Evolutionary conservation across 2,888 invertebrate genomes (phyloP).

Genomic region (Branchellion lobata): DNA sequence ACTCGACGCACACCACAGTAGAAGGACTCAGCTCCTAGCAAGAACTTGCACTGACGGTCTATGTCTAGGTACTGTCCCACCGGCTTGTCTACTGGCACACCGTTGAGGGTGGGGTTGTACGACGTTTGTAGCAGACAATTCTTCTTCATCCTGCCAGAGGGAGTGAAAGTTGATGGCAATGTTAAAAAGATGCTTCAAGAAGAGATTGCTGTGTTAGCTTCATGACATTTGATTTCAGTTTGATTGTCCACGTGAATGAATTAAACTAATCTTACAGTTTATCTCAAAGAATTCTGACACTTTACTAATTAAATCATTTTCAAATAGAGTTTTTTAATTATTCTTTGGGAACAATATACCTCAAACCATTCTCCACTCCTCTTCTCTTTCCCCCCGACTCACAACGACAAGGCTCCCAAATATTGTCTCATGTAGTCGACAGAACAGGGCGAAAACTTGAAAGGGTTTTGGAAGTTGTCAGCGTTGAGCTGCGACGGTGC

Average conservation of each 20-base stretch:
- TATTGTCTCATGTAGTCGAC: slow-evolving; percentile 47
- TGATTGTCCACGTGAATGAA: no score
- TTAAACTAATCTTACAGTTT: no score
- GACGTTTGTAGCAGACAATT: slow-evolving; percentile 32
- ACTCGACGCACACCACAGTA: slow-evolving; percentile 57
- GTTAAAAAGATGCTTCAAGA: not conserved
- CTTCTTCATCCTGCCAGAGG: not conserved
- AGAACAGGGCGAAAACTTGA: slow-evolving; percentile 54
- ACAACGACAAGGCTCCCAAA: slow-evolving; percentile 46
- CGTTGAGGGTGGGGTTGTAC: not conserved
- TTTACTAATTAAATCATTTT: no score
- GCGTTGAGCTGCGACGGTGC: slow-evolving; percentile 50
- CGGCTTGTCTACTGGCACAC: slow-evolving; percentile 33
- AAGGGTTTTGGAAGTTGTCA: slow-evolving; percentile 49
- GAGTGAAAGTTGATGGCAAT: not conserved
- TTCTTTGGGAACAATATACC: no score
- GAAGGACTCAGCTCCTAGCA: slow-evolving; percentile 55
- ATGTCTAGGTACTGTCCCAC: slow-evolving; percentile 55
- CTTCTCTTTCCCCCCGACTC: slow-evolving; percentile 1
- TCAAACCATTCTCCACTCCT: no score
- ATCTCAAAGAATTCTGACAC: no score
- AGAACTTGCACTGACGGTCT: slow-evolving; percentile 56
- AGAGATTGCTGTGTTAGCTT: not conserved
- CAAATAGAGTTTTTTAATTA: no score
- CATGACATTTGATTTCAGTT: no score